Percentiles rank a stretch among this genome's conserved stretches.
phyloP scores from a whole-genome alignment of 2,797 vertebrate genomes.

The Falco cherrug region DNA sequence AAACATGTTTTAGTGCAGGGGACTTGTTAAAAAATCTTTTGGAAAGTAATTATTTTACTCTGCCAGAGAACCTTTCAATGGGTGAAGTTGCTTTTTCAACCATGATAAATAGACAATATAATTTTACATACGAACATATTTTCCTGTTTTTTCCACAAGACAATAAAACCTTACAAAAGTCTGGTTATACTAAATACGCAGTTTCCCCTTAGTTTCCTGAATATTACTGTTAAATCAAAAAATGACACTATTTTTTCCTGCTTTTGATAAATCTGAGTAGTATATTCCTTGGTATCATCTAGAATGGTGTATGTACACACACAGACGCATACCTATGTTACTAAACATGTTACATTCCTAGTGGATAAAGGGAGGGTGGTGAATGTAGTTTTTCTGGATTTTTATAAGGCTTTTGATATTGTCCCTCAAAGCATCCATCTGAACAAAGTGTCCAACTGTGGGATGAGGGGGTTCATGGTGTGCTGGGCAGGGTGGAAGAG shows the following conservation, averaged over 20 bases:
- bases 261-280: not conserved
- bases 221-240: not conserved
- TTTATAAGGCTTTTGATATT: no score
- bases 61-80: not conserved
- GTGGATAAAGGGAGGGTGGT: not conserved
- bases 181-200: not conserved
- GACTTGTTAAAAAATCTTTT: not conserved
- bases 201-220: not conserved
- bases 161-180: not conserved
- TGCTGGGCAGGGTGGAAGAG: no score
- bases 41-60: not conserved
- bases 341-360: not conserved
- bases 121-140: not conserved
- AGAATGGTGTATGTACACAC: not conserved
- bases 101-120: not conserved
- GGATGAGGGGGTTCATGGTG: no score
- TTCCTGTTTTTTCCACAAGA: not conserved
- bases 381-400: not conserved
- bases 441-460: no score
- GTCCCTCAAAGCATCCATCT: no score
- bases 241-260: not conserved
- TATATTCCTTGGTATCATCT: not conserved
- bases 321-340: not conserved
- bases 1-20: not conserved
- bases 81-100: not conserved